These are phyloP conservation scores for Sarcophilus harrisii DNA, from an alignment of 2,797 vertebrate genomes.

Conservation along the genomic window DNA sequence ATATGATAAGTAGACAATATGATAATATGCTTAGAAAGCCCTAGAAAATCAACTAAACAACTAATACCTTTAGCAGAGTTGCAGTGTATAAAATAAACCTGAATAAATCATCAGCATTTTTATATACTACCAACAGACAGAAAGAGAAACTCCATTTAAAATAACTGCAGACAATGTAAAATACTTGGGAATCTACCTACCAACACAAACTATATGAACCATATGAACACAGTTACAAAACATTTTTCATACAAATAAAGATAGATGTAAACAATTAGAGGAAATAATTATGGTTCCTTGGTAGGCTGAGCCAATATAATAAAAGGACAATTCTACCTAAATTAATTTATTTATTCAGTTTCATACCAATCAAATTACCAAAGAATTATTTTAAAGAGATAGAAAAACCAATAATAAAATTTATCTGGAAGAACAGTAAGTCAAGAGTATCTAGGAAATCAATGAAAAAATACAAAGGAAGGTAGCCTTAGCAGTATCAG, in stretches of 20 bases:
- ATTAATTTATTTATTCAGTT: background rate
- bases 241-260: background rate
- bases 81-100: background rate
- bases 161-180: background rate
- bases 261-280: background rate
- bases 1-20: background rate
- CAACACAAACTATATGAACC: background rate
- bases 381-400: background rate
- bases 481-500: background rate
- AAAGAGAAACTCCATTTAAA: background rate
- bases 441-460: background rate
- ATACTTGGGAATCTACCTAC: background rate
- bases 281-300: background rate
- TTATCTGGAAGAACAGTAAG: background rate
- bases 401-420: background rate
- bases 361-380: background rate
- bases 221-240: background rate
- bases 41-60: background rate
- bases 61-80: background rate
- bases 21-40: background rate
- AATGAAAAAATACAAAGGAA: background rate
- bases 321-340: background rate
- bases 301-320: background rate
- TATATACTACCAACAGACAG: background rate
- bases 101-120: background rate